Evolutionary conservation across 2,888 invertebrate genomes (phyloP).

Genomic region (Chloroclysta siterata): DNA sequence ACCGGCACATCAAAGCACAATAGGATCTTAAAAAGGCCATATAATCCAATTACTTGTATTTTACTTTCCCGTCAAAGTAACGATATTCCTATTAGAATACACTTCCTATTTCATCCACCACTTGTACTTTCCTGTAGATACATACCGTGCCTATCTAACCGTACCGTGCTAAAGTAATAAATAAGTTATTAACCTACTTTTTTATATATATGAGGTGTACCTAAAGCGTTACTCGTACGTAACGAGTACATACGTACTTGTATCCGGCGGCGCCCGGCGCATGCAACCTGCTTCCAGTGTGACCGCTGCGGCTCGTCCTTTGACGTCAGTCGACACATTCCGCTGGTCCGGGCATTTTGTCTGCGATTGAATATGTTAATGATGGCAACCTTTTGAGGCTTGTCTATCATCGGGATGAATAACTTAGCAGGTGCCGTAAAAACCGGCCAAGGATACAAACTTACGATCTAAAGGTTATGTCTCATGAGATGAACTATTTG

Average conservation of each 20-base stretch:
- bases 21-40: no score
- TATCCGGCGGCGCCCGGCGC: background rate
- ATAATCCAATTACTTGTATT: no score
- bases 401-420: constrained; percentile 23
- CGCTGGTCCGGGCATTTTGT: constrained; percentile 36
- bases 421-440: constrained; percentile 20
- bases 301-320: constrained; percentile 25
- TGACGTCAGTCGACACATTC: constrained; percentile 37
- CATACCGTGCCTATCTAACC: no score
- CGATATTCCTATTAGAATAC: no score
- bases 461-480: background rate
- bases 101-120: background rate
- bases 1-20: no score
- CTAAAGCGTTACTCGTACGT: no score
- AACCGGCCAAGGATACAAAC: constrained; percentile 9
- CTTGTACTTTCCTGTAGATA: background rate
- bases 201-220: no score
- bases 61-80: no score
- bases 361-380: constrained; percentile 29
- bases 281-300: constrained; percentile 3
- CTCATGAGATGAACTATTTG: background rate
- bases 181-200: no score
- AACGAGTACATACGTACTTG: no score
- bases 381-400: constrained; percentile 28
- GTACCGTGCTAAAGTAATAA: no score